phyloP scores from a whole-genome alignment of 2,797 vertebrate genomes.

The Heliangelus exortis region DNA sequence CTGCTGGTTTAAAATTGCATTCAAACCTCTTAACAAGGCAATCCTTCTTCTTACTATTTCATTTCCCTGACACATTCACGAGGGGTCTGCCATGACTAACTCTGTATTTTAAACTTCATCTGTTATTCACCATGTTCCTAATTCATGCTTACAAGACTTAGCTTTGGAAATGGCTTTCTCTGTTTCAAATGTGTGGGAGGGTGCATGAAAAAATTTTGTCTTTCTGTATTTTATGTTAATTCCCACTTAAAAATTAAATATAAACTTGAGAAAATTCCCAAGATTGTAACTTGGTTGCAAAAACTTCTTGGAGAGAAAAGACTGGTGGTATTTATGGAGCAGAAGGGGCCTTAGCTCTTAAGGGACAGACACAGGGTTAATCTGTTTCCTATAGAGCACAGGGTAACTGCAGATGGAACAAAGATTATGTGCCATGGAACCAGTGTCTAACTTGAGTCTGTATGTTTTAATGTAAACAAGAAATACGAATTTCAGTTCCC shows the following conservation, averaged over 20 bases:
- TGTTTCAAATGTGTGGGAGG: too few species aligned
- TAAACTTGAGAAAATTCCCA: not conserved
- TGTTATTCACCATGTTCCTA: not conserved
- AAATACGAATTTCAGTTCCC: not conserved
- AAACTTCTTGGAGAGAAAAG: not conserved
- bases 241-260: too few species aligned
- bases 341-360: not conserved
- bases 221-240: too few species aligned
- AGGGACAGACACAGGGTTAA: accelerated
- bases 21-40: not conserved
- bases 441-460: not conserved
- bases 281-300: not conserved
- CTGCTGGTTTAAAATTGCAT: not conserved
- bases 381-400: not conserved
- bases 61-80: not conserved
- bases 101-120: not conserved
- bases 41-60: not conserved
- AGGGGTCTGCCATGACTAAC: not conserved
- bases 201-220: too few species aligned
- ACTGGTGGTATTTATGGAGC: not conserved
- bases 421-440: not conserved
- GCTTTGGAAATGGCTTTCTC: too few species aligned
- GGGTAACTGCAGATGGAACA: not conserved
- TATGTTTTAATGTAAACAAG: not conserved
- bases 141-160: not conserved